Percentiles rank a stretch among this genome's conserved stretches.
phyloP scores from a whole-genome alignment of 2,113 vertebrate genomes.

The Neotragus pygmaeus region DNA sequence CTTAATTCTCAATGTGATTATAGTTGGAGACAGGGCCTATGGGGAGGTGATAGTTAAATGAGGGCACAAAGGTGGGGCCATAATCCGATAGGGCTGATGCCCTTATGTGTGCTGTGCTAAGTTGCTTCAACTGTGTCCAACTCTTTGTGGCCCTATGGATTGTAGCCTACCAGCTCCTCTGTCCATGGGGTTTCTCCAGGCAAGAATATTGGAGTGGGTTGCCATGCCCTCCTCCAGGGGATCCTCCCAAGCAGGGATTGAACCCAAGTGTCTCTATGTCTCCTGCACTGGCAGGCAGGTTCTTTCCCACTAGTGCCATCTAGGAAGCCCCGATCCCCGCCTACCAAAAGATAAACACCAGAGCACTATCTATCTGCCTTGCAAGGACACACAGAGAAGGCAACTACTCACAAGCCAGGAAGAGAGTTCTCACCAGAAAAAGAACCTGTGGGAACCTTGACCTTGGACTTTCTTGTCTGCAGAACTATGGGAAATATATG shows the following conservation, averaged over 20 bases:
- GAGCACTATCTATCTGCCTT: not conserved
- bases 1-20: not conserved
- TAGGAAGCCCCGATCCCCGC: not conserved
- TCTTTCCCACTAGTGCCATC: not conserved
- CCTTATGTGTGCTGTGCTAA: not conserved
- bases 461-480: not conserved
- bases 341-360: not conserved
- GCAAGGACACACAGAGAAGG: not conserved
- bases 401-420: not conserved
- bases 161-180: not conserved
- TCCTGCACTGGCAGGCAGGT: not conserved
- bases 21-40: not conserved
- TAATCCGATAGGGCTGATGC: not conserved
- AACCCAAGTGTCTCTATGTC: not conserved
- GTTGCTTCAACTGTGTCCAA: not conserved
- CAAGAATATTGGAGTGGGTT: not conserved
- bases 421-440: not conserved
- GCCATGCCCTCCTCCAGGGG: not conserved
- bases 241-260: not conserved
- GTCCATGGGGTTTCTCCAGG: not conserved
- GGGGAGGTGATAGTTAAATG: not conserved
- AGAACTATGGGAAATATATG: conserved; percentile 15
- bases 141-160: not conserved
- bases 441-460: not conserved
- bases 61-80: not conserved